Conservation (phyloP, 2,797 vertebrate species). For the Neostethus bicornis region DNA sequence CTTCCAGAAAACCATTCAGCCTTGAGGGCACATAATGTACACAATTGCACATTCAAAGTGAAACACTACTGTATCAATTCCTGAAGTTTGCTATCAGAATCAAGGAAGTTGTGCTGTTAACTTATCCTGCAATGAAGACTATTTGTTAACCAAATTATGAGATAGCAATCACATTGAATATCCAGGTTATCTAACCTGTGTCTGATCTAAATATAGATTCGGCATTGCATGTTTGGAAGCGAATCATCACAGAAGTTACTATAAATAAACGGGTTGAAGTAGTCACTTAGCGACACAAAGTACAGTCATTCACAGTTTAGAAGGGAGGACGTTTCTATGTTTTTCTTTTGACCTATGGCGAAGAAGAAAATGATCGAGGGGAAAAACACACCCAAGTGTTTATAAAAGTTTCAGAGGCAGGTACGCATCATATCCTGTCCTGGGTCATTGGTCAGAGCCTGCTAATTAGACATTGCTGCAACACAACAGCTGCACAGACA, state of each 20-base stretch:
- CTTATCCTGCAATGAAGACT: conserved; percentile 1
- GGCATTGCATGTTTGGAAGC: conserved; percentile 6
- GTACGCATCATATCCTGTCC: conserved; percentile 79
- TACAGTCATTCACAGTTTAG: conserved; percentile 27
- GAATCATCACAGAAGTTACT: conserved; percentile 23
- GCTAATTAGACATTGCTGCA: conserved; percentile 64
- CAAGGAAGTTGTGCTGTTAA: background rate
- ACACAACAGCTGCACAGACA: conserved; percentile 62
- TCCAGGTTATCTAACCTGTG: conserved; percentile 6
- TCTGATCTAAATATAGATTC: conserved; percentile 35
- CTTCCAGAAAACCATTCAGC: conserved; percentile 11
- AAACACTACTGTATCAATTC: conserved; percentile 31
- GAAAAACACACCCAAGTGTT: conserved; percentile 75
- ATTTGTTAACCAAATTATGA: conserved; percentile 59
- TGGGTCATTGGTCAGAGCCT: conserved; percentile 67
- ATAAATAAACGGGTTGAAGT: conserved; percentile 52
- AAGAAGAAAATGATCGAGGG: conserved; percentile 61
- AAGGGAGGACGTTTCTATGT: conserved; percentile 46
- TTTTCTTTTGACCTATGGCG: conserved; percentile 67
- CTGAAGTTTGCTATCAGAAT: conserved; percentile 47
- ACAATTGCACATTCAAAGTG: conserved; percentile 22
- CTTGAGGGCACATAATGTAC: conserved; percentile 22
- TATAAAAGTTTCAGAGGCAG: conserved; percentile 73
- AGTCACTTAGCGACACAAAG: conserved; percentile 20
- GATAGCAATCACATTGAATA: conserved; percentile 39